A percentile compares a stretch with the other conserved stretches of the same genome.
phyloP scores from a whole-genome alignment of 2,888 invertebrate species.

The Adelphocoris suturalis region DNA sequence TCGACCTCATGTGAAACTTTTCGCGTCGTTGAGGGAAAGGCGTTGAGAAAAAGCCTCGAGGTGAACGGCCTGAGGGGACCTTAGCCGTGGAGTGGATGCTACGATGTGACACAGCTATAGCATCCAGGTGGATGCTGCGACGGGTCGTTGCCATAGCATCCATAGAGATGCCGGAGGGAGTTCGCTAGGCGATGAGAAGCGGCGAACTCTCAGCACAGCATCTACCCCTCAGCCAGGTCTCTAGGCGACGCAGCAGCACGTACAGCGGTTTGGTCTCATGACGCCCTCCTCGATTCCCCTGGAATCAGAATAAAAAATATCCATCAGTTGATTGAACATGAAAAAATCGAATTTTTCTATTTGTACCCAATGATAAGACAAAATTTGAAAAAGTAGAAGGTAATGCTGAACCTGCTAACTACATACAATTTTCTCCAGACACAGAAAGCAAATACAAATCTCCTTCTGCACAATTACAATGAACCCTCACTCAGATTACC shows the following conservation, averaged over 20 bases:
- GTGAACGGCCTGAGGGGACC: slow-evolving; percentile 29
- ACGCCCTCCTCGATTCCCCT: slow-evolving; percentile 67
- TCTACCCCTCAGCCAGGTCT: slow-evolving; percentile 62
- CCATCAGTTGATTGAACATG: too few relatives aligned
- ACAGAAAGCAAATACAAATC: too few relatives aligned
- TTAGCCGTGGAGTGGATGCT: background rate
- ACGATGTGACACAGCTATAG: background rate
- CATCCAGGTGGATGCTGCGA: background rate
- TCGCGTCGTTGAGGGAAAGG: slow-evolving; percentile 6
- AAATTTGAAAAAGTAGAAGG: too few relatives aligned
- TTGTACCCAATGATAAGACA: too few relatives aligned
- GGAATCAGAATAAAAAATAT: background rate
- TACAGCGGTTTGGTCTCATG: slow-evolving; percentile 51
- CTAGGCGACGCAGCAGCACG: slow-evolving; percentile 61
- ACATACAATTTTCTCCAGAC: too few relatives aligned
- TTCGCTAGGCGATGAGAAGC: slow-evolving; percentile 56
- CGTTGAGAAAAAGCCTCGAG: slow-evolving; percentile 22
- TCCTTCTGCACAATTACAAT: too few relatives aligned
- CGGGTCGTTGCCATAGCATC: background rate
- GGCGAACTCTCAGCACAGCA: slow-evolving; percentile 59
- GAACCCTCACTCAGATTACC: too few relatives aligned
- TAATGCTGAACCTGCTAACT: too few relatives aligned
- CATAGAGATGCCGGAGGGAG: slow-evolving; percentile 2
- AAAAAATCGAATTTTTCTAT: too few relatives aligned
- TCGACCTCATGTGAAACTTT: background rate